Base-by-base conservation (phyloP, 2,113 vertebrate species). In the Merops nubicus region DNA sequence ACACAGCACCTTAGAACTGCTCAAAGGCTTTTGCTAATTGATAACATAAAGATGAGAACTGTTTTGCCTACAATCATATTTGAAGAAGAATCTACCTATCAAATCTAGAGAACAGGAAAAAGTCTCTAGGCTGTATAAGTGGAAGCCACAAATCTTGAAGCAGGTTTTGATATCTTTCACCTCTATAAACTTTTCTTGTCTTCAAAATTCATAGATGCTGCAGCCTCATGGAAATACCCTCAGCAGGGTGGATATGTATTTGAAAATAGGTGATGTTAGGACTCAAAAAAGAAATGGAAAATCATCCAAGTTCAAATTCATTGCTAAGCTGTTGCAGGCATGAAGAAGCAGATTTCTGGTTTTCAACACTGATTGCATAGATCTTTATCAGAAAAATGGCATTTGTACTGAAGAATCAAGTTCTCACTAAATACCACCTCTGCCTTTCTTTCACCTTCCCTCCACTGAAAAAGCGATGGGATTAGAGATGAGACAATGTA, bases 51-150 rank as follows among this genome's bases (percentile, higher is more conserved):
- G 59, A 92, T 80, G 54, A 96, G 63, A 93, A 92, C 82, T 63
- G 77, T 79, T 85, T 88, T 91, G 31, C 57, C 74, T 65, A 60
- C 70, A 79, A 85, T 83, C 38, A 15, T 69, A 93, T 89, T 96
- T 80, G 85, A 89, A 90, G 65, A 33, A 95, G 50, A 91, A 94
- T 85, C 93, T 94, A 69, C 21, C 47, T 59, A 85, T 93, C 67
- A 88, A 92, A 83, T 74, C 50, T 67, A 90, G 72, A 74, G n/a
- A 85, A 74, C 85, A 91, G 65, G 54, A 63, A 82, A 91, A 88
- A 76, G 38, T 65, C 59, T 83, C 45, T 28, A 67, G 68, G 63
- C 82, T 80, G 8, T 59, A 9, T 40, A 74, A 88, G 23, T 77
- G 56, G 47, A 92, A 93, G 78, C 42, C 72, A 67, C 75, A 90